Conservation (phyloP, 2,888 invertebrate species). For the Callyntrura guangdongensis region DNA sequence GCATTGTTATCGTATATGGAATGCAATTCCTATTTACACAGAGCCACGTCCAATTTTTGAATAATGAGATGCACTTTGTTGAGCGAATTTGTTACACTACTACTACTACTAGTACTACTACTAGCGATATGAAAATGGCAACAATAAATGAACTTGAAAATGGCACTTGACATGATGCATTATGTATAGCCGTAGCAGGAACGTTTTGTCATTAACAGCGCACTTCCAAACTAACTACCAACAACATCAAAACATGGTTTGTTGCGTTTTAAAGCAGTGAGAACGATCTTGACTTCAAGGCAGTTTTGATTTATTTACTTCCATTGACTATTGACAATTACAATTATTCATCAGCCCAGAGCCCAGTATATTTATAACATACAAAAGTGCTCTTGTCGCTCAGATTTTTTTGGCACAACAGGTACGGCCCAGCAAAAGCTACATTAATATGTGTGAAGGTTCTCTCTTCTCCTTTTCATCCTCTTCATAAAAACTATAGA, state of each 20-base stretch:
- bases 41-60: slow-evolving; percentile 17
- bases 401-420: background rate
- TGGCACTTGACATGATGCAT: slow-evolving; percentile 69
- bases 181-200: slow-evolving; percentile 58
- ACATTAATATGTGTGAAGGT: slow-evolving; percentile 64
- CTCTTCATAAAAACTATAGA: background rate
- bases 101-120: too few species aligned
- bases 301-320: slow-evolving; percentile 67
- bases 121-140: slow-evolving; percentile 24
- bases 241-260: background rate
- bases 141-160: slow-evolving; percentile 67
- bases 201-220: slow-evolving; percentile 29
- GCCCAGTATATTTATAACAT: too few species aligned
- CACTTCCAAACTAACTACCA: background rate
- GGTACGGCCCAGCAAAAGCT: background rate
- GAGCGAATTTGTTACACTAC: slow-evolving; percentile 57
- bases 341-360: slow-evolving; percentile 56
- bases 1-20: slow-evolving; percentile 60
- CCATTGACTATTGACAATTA: slow-evolving; percentile 68
- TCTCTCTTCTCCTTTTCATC: background rate
- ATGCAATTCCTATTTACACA: slow-evolving; percentile 39
- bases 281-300: slow-evolving; percentile 76
- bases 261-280: slow-evolving; percentile 12
- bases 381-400: slow-evolving; percentile 26
- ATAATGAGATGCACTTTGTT: slow-evolving; percentile 58